A percentile compares a stretch with the other conserved stretches of the same genome.
These are phyloP conservation scores for Sceloporus tristichus DNA, from an alignment of 2,113 vertebrate genomes.

Conservation along the genomic window DNA sequence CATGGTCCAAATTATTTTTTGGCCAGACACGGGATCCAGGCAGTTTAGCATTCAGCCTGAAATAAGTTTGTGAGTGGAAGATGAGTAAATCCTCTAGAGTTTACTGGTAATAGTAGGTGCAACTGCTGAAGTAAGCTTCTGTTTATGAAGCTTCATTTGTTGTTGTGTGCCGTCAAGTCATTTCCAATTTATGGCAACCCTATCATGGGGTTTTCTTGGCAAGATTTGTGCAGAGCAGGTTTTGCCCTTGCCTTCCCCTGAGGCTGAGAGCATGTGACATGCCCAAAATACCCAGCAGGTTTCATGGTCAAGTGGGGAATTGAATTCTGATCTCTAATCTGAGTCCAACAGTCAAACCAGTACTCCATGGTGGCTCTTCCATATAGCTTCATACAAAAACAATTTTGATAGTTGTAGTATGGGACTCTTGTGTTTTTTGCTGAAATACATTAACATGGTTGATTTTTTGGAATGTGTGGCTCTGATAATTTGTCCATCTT, in stretches of 20 bases:
- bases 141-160: not conserved
- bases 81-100: not conserved
- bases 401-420: not conserved
- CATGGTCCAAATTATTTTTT: not conserved
- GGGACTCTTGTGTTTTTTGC: not conserved
- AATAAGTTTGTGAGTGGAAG: not conserved
- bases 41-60: not conserved
- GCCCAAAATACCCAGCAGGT: no score
- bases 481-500: constrained; percentile 26
- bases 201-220: no score
- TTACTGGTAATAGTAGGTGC: not conserved
- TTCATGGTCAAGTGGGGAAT: no score
- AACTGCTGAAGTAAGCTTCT: not conserved
- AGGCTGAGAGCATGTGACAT: no score
- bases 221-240: no score
- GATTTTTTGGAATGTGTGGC: not conserved
- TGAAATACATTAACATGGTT: not conserved
- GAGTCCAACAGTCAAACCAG: no score
- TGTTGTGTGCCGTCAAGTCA: no score
- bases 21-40: not conserved
- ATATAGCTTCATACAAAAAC: not conserved
- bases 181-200: no score
- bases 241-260: no score
- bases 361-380: not conserved
- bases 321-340: no score